Percentiles rank a stretch among this genome's conserved stretches.
phyloP scores from a whole-genome alignment of 2,888 invertebrate genomes.

The Plebejus anna region DNA sequence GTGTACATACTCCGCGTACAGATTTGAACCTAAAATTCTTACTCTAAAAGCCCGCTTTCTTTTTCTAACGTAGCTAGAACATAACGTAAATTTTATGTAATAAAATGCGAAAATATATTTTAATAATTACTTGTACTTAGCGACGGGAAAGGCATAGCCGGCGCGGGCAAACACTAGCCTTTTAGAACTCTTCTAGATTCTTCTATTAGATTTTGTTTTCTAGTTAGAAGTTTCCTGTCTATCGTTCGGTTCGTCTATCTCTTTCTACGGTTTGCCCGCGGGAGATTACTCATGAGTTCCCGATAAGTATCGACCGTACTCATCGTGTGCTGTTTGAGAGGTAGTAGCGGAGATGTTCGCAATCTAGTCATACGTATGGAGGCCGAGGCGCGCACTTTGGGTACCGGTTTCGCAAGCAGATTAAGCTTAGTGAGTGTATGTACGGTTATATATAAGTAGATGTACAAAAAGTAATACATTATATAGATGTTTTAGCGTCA shows the following conservation, averaged over 20 bases:
- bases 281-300: slow-evolving; percentile 66
- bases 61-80: slow-evolving; percentile 78
- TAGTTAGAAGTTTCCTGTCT: slow-evolving; percentile 33
- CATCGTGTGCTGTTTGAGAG: slow-evolving; percentile 55
- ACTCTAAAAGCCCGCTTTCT: slow-evolving; percentile 72
- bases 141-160: slow-evolving; percentile 73
- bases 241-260: slow-evolving; percentile 40
- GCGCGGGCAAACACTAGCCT: slow-evolving; percentile 66
- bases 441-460: slow-evolving; percentile 79
- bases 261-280: slow-evolving; percentile 64
- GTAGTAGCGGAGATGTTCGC: slow-evolving; percentile 41
- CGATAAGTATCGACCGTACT: slow-evolving; percentile 58
- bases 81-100: slow-evolving; percentile 80
- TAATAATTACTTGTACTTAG: slow-evolving; percentile 80
- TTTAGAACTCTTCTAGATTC: slow-evolving; percentile 49
- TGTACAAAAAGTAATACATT: slow-evolving; percentile 80
- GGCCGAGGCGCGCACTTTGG: slow-evolving; percentile 61
- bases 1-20: slow-evolving; percentile 79
- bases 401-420: slow-evolving; percentile 63
- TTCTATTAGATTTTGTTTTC: slow-evolving; percentile 36
- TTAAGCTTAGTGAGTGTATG: slow-evolving; percentile 78
- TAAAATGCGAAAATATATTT: slow-evolving; percentile 80
- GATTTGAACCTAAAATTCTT: slow-evolving; percentile 73
- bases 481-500: slow-evolving; percentile 81
- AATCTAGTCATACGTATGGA: slow-evolving; percentile 57